phyloP scores from a whole-genome alignment of 2,888 invertebrate species.

The Macrosiphum euphorbiae region DNA sequence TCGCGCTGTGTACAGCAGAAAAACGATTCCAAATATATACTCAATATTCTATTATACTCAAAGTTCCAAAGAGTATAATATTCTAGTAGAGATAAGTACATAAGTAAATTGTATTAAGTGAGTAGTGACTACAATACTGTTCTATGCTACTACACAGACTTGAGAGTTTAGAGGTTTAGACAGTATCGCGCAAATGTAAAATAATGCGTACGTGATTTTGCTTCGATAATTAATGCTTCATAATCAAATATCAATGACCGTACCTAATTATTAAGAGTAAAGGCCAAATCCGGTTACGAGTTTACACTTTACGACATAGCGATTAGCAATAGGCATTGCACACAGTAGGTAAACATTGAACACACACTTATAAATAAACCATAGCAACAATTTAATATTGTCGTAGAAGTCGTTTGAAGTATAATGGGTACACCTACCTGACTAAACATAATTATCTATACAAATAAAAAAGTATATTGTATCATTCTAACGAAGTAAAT shows the following conservation, averaged over 20 bases:
- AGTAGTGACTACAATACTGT: not conserved
- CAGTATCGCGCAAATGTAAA: not conserved
- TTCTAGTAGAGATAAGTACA: not conserved
- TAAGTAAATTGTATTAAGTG: too few species aligned
- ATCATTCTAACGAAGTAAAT: not conserved
- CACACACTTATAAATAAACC: not conserved
- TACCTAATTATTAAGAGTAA: not conserved
- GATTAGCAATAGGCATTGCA: not conserved
- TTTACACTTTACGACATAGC: not conserved
- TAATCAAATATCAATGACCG: not conserved
- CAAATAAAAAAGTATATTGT: not conserved
- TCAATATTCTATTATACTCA: too few species aligned
- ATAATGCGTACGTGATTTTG: not conserved
- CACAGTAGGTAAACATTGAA: not conserved
- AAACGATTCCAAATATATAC: not conserved
- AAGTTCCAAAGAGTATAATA: not conserved
- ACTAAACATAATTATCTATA: not conserved
- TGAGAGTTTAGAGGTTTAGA: too few species aligned
- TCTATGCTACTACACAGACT: too few species aligned
- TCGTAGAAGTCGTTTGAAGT: not conserved
- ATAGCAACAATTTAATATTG: not conserved
- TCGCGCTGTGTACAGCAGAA: not conserved
- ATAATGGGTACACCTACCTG: not conserved
- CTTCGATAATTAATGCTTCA: not conserved
- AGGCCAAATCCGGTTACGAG: not conserved